phyloP scores from a whole-genome alignment of 1,140 invertebrate genomes.

The Ceratosolen solmsi region DNA sequence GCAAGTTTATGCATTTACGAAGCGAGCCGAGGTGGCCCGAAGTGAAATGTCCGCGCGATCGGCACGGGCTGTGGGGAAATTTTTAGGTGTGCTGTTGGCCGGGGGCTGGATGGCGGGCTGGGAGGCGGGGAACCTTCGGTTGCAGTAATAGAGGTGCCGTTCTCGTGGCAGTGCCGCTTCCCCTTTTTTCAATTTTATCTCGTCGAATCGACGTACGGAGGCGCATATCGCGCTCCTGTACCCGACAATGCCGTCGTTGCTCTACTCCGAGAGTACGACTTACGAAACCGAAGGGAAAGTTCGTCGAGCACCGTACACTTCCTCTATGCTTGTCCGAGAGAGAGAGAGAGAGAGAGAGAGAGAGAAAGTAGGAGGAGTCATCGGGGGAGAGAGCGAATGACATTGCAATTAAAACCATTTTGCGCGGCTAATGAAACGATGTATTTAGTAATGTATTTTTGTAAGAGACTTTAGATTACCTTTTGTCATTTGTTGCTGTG shows the following conservation, averaged over 20 bases:
- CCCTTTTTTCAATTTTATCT: constrained; percentile 66
- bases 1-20: no score
- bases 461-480: no score
- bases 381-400: no score
- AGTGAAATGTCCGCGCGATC: constrained; percentile 43
- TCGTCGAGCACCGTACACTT: not conserved
- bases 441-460: no score
- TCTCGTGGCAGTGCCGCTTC: constrained; percentile 67
- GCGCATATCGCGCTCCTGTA: not conserved
- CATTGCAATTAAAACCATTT: no score
- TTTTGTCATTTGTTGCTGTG: no score
- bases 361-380: no score
- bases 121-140: not conserved
- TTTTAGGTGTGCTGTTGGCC: not conserved
- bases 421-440: no score
- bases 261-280: no score
- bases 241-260: not conserved
- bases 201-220: constrained; percentile 51
- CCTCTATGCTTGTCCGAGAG: no score
- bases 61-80: constrained; percentile 48
- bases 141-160: constrained; percentile 63
- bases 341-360: no score
- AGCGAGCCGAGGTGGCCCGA: constrained; percentile 53
- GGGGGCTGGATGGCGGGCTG: constrained; percentile 38
- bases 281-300: not conserved